Evolutionary conservation across 2,113 vertebrate species (phyloP).

Genomic region (Onychorhynchus coronatus): DNA sequence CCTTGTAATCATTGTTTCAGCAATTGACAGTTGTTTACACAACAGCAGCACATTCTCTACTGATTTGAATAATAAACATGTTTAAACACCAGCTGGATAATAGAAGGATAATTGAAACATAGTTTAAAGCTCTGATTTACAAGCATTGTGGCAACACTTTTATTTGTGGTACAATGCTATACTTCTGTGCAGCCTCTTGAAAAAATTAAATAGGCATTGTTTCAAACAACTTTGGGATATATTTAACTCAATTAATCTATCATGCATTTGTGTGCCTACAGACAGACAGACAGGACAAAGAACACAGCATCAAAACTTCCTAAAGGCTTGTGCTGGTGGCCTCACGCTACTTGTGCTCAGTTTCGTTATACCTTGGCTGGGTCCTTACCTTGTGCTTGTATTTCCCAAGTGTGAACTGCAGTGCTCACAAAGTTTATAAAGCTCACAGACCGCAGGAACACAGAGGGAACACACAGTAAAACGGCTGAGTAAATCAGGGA

Average conservation of each 20-base stretch:
- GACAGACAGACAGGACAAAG: constrained; percentile 2
- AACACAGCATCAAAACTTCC: neutral
- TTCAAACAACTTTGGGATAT: constrained; percentile 68
- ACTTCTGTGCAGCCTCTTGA: constrained; percentile 69
- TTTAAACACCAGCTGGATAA: constrained; percentile 87
- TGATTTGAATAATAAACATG: constrained; percentile 88
- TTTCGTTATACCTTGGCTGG: fast-evolving
- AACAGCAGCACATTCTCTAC: constrained; percentile 82
- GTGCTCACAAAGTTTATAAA: neutral
- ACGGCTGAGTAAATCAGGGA: neutral
- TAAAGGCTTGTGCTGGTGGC: neutral
- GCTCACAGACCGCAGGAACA: fast-evolving
- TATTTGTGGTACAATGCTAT: constrained; percentile 77
- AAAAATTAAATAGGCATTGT: constrained; percentile 75
- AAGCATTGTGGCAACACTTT: constrained; percentile 77
- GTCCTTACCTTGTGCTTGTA: neutral
- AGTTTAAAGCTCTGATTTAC: constrained; percentile 86
- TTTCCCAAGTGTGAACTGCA: neutral
- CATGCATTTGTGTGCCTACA: neutral
- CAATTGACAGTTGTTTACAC: constrained; percentile 88
- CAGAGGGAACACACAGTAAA: neutral
- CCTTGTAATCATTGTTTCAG: constrained; percentile 85
- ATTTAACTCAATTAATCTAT: constrained; percentile 76
- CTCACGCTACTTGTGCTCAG: fast-evolving
- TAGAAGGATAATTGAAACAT: constrained; percentile 87